Conservation (phyloP, 2,113 vertebrate species). For the Morone chrysops region DNA sequence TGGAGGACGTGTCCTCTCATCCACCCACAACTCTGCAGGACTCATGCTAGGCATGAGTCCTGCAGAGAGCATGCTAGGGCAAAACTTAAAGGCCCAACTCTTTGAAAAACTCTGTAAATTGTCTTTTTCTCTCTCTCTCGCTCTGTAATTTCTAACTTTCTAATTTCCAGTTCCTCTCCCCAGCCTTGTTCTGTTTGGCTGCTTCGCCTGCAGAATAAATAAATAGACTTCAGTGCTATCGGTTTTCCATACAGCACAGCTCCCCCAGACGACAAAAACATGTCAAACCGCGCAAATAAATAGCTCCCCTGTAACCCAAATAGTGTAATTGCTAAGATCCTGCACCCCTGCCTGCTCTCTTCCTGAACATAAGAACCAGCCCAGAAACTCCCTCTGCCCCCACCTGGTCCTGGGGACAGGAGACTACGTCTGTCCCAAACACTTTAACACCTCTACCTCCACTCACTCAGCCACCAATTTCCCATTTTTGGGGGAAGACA, state of each 20-base stretch:
- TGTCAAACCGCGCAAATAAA: constrained; percentile 79
- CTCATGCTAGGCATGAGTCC: no score
- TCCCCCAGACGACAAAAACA: constrained; percentile 70
- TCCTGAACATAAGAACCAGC: constrained; percentile 70
- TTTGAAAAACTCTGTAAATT: constrained; percentile 43
- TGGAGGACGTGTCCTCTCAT: constrained; percentile 68
- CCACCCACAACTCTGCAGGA: constrained; percentile 55
- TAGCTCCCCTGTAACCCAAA: constrained; percentile 77
- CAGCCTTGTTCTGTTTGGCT: constrained; percentile 61
- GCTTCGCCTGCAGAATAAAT: constrained; percentile 72
- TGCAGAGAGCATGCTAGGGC: constrained; percentile 48
- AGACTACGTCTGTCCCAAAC: constrained; percentile 38
- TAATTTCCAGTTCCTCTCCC: constrained; percentile 35
- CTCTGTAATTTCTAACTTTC: constrained; percentile 24
- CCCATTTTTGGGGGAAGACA: constrained; percentile 13
- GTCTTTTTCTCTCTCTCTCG: constrained; percentile 16
- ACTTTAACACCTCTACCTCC: constrained; percentile 54
- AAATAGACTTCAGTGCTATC: constrained; percentile 75
- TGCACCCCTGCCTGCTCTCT: constrained; percentile 57
- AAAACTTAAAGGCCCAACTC: constrained; percentile 21
- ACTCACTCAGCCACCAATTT: not conserved
- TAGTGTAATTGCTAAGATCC: constrained; percentile 77
- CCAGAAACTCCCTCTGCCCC: constrained; percentile 43
- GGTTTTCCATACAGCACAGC: constrained; percentile 56
- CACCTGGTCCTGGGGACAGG: constrained; percentile 37